These are phyloP conservation scores for Pangasius mekongensis DNA, from an alignment of 2,797 vertebrate genomes.

Conservation along the genomic window DNA sequence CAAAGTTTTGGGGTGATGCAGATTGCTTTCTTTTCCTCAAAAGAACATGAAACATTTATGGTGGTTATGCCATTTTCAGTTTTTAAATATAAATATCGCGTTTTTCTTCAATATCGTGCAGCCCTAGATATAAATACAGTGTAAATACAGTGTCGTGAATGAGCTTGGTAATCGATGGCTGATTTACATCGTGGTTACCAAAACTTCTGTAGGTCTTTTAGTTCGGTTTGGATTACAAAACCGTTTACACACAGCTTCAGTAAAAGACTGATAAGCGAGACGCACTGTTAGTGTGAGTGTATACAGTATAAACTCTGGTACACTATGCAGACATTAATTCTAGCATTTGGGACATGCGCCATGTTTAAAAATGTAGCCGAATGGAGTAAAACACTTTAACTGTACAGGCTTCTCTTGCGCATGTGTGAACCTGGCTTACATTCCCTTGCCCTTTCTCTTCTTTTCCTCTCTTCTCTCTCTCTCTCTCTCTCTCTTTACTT, in stretches of 20 bases:
- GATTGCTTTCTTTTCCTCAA: too few relatives aligned
- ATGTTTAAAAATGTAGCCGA: not conserved
- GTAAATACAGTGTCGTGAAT: not conserved
- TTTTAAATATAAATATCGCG: too few relatives aligned
- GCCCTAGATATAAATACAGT: too few relatives aligned
- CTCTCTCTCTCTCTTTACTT: not conserved
- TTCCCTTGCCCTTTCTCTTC: not conserved
- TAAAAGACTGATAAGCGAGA: not conserved
- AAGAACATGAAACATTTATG: too few relatives aligned
- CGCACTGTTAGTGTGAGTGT: not conserved
- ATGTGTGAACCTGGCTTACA: slow-evolving; percentile 16
- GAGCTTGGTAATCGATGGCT: not conserved
- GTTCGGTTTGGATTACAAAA: not conserved
- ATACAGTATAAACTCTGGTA: not conserved
- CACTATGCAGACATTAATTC: not conserved
- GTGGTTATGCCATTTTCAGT: too few relatives aligned
- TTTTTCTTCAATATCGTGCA: too few relatives aligned
- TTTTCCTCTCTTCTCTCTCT: not conserved
- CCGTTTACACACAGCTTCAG: not conserved
- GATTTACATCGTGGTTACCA: too few relatives aligned
- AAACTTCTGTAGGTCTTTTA: not conserved
- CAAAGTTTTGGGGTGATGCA: too few relatives aligned
- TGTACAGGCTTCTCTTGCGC: not conserved
- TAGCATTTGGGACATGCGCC: not conserved
- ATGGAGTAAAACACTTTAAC: not conserved